A percentile compares a stretch with the other conserved stretches of the same genome.
Evolutionary conservation across 2,797 vertebrate species (phyloP).

Genomic region (Microtus agrestis): DNA sequence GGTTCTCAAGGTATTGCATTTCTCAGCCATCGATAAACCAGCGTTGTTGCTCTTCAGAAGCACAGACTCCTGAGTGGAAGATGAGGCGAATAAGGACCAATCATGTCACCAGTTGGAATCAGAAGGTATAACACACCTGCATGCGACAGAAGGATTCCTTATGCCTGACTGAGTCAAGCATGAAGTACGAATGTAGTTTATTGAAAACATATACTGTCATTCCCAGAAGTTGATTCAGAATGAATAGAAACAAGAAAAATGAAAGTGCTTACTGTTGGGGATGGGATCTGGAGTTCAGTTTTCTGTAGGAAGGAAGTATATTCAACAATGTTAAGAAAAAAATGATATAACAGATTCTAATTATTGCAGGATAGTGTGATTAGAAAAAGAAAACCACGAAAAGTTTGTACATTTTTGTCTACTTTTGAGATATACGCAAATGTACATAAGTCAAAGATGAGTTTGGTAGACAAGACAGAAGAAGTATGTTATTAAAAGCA

Average conservation of each 20-base stretch:
- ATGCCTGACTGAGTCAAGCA: not conserved
- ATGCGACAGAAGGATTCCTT: not conserved
- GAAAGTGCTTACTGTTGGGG: not conserved
- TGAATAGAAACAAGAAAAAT: not conserved
- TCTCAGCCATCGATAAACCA: not conserved
- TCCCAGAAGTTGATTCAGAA: not conserved
- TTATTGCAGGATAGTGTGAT: not conserved
- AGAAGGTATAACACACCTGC: not conserved
- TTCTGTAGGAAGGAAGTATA: not conserved
- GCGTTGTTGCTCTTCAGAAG: not conserved
- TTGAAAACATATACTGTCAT: not conserved
- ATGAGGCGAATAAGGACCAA: not conserved
- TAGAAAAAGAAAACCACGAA: not conserved
- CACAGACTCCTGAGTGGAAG: not conserved
- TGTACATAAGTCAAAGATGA: not conserved
- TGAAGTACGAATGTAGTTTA: not conserved
- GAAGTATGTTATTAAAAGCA: not conserved
- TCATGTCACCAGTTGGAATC: not conserved
- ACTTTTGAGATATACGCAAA: not conserved
- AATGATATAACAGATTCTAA: not conserved
- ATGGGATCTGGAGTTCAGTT: not conserved
- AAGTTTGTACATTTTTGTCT: not conserved
- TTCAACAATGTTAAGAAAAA: not conserved
- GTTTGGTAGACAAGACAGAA: not conserved
- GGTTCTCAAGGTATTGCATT: slow-evolving; percentile 2